Evolutionary conservation across 2,888 invertebrate genomes (phyloP), one percentile per base, ranked within the genome.

Genomic region (Melitaea athalia): DNA sequence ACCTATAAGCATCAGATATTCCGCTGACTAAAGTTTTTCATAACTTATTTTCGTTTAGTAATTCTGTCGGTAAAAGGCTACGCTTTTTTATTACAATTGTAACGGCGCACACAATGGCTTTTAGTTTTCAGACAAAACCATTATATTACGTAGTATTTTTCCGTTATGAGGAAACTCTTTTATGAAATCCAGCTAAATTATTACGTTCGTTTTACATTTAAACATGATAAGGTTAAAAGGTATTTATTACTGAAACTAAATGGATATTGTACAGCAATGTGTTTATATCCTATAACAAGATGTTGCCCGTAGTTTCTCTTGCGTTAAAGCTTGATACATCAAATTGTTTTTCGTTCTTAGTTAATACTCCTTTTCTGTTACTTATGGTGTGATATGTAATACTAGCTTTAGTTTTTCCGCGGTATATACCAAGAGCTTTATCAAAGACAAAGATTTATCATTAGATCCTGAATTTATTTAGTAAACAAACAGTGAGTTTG

Each of bases 71-170:
- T 55, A 33, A 33, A 24, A 55, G 53, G 24, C 33, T 55, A 55
- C 14, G 31, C 12, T 55, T 31, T 55, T 47, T 47, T 50, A 17
- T 50, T 55, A 55, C 33, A 14, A 55, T 31, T 14, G 14, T 55
- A 55, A 55, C 33, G 31, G n/a, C 33, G 12, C 53, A 55, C 31
- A 55, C 53, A 55, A 55, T 55, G 53, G 53, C 5, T 31, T 33
- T 33, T 55, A 31, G 53, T 55, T 55, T 55, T 55, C 53, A 55
- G 53, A 5, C 31, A 14, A 33, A 33, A 24, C 17, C 12, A 55
- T 55, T 55, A 31, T 14, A n/a, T n/a, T n/a, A n/a, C n/a, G n/a
- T n/a, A n/a, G n/a, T 55, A 31, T 12, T 33, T 55, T 33, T n/a
- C 33, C 14, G 12, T 33, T 55, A 55, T 14, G 31, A 31, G 14